These are phyloP conservation scores for Leptinotarsa tumamoca DNA, from an alignment of 2,888 invertebrate species.

Conservation along the genomic window DNA sequence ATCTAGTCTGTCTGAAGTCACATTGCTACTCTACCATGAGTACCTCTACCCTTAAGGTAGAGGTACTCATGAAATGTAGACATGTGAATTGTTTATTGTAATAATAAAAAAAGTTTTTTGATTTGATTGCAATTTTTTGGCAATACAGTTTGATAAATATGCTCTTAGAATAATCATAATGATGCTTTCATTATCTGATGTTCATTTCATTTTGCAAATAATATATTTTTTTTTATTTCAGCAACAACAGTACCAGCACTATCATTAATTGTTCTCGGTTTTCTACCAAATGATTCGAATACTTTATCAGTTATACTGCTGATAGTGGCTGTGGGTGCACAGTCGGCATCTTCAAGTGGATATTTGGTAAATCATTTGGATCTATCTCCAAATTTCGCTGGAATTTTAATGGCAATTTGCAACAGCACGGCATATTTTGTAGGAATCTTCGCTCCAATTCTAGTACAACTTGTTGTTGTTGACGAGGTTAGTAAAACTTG, in stretches of 20 bases:
- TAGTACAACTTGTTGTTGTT: conserved; percentile 77
- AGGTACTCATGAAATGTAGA: too few species aligned
- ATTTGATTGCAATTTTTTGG: too few species aligned
- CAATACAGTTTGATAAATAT: too few species aligned
- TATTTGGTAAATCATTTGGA: conserved; percentile 87
- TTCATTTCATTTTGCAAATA: background rate
- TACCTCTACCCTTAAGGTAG: too few species aligned
- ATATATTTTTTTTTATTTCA: conserved; percentile 58
- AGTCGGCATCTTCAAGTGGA: conserved; percentile 81
- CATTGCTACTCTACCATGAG: too few species aligned
- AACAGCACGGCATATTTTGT: conserved; percentile 84
- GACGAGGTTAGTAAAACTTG: conserved; percentile 72
- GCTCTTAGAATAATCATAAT: too few species aligned
- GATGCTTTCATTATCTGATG: background rate
- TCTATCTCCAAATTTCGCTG: conserved; percentile 85
- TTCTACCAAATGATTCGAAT: conserved; percentile 47
- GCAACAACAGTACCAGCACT: conserved; percentile 61
- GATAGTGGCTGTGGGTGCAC: conserved; percentile 79
- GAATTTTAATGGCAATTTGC: conserved; percentile 87
- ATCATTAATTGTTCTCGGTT: conserved; percentile 52
- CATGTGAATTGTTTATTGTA: too few species aligned
- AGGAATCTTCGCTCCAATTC: conserved; percentile 82
- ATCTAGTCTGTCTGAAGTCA: too few species aligned
- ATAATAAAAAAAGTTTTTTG: too few species aligned
- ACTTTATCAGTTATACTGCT: conserved; percentile 74